These are phyloP conservation scores for Condylostylus longicornis DNA, from an alignment of 1,140 invertebrate genomes.

Conservation along the genomic window DNA sequence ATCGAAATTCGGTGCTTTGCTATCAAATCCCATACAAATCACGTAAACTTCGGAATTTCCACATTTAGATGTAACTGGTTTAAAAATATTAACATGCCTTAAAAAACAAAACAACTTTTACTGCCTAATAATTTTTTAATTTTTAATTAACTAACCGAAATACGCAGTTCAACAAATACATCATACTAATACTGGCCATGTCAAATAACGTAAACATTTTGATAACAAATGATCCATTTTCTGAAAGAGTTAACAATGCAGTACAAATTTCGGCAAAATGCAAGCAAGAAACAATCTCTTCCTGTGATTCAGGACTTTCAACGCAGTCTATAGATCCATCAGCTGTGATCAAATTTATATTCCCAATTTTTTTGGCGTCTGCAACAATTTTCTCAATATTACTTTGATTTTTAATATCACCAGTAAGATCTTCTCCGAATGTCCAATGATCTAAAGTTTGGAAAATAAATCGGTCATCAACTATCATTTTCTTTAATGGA, in stretches of 20 bases:
- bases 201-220: conserved; percentile 92
- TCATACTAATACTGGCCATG: conserved; percentile 54
- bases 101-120: too few relatives aligned
- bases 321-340: conserved; percentile 88
- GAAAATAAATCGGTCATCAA: conserved; percentile 72
- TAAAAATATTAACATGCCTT: conserved; percentile 56
- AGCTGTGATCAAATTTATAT: conserved; percentile 56
- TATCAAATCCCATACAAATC: conserved; percentile 41
- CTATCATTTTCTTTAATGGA: conserved; percentile 51
- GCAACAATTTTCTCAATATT: conserved; percentile 48
- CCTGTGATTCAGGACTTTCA: conserved; percentile 70
- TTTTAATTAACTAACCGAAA: too few relatives aligned
- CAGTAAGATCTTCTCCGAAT: conserved; percentile 72
- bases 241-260: conserved; percentile 53
- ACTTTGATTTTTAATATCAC: conserved; percentile 54
- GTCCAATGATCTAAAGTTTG: conserved; percentile 65
- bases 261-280: conserved; percentile 70
- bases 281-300: conserved; percentile 54
- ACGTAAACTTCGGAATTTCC: conserved; percentile 91
- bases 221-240: conserved; percentile 64
- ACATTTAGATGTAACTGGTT: conserved; percentile 80
- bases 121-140: too few relatives aligned
- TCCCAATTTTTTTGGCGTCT: conserved; percentile 8
- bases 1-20: conserved; percentile 5
- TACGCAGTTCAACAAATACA: conserved; percentile 63